Evolutionary conservation across 2,797 vertebrate genomes (phyloP).

Genomic region (Sebastes nivosus): DNA sequence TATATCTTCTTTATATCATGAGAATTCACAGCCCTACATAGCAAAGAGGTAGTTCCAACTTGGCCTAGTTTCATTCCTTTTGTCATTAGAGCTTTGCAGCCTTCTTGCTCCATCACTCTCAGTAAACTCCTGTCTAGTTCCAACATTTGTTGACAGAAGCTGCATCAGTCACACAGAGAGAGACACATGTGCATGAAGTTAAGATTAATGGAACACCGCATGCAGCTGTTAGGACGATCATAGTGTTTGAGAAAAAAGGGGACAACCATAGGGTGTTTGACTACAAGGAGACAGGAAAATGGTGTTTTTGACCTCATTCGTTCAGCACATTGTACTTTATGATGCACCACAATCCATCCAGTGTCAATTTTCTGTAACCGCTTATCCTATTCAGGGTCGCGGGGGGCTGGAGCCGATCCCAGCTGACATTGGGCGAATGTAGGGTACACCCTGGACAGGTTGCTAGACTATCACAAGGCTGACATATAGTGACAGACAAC

Average conservation of each 20-base stretch:
- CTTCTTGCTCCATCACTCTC: constrained; percentile 43
- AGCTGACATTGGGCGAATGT: no score
- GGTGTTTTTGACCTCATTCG: constrained; percentile 30
- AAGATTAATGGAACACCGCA: constrained; percentile 29
- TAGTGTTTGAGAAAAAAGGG: background rate
- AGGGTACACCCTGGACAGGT: background rate
- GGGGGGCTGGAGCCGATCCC: no score
- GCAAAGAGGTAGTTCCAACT: background rate
- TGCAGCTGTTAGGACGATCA: background rate
- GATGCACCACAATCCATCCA: background rate
- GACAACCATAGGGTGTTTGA: background rate
- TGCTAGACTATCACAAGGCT: background rate
- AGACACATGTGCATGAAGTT: constrained; percentile 26
- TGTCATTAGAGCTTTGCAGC: constrained; percentile 35
- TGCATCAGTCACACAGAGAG: constrained; percentile 47
- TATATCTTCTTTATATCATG: constrained; percentile 7
- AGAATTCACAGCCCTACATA: background rate
- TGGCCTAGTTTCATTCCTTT: constrained; percentile 38
- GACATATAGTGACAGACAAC: background rate
- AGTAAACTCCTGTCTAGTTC: constrained; percentile 24
- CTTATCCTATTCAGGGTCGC: background rate
- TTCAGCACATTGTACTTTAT: constrained; percentile 20
- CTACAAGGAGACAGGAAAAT: constrained; percentile 5
- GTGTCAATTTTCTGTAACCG: background rate
- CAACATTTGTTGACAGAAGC: constrained; percentile 39